Evolutionary conservation across 2,888 invertebrate species (phyloP).

Genomic region (Ormyrus rosae): DNA sequence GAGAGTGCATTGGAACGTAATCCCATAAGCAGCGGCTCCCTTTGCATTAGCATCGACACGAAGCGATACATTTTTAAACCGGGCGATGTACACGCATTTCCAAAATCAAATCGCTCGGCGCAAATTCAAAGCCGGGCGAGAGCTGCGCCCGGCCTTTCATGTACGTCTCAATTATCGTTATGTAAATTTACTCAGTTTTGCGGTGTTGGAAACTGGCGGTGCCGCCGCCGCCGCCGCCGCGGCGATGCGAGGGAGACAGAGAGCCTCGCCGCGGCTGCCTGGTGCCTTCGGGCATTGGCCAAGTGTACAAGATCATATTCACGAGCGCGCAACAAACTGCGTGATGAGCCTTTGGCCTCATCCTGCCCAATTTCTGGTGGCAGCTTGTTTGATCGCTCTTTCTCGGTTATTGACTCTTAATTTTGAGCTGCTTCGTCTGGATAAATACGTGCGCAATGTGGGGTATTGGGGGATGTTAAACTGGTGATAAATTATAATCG

Average conservation of each 20-base stretch:
- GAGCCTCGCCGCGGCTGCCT: background rate
- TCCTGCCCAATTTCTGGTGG: no score
- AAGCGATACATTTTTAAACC: constrained; percentile 6
- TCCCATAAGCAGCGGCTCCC: background rate
- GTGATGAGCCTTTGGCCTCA: no score
- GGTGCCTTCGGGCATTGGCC: constrained; percentile 29
- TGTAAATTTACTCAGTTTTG: constrained; percentile 74
- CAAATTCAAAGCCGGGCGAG: constrained; percentile 31
- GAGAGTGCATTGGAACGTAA: background rate
- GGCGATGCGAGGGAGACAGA: background rate
- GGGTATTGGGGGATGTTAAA: no score
- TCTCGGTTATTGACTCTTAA: no score
- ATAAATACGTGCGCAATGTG: no score
- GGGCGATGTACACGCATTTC: constrained; percentile 1
- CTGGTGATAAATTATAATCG: no score
- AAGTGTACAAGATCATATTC: constrained; percentile 32
- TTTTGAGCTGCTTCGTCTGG: no score
- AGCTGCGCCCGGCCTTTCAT: constrained; percentile 67
- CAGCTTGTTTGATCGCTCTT: no score
- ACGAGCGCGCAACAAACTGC: background rate
- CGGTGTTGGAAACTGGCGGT: constrained; percentile 60
- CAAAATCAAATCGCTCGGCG: constrained; percentile 49
- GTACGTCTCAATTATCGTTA: constrained; percentile 74
- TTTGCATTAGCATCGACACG: constrained; percentile 3
- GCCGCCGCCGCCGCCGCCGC: background rate